Percentiles rank a stretch among this genome's conserved stretches.
Conservation (phyloP, 35 echinoderm and acorn worm species). For the Holothuria glaberrima region DNA sequence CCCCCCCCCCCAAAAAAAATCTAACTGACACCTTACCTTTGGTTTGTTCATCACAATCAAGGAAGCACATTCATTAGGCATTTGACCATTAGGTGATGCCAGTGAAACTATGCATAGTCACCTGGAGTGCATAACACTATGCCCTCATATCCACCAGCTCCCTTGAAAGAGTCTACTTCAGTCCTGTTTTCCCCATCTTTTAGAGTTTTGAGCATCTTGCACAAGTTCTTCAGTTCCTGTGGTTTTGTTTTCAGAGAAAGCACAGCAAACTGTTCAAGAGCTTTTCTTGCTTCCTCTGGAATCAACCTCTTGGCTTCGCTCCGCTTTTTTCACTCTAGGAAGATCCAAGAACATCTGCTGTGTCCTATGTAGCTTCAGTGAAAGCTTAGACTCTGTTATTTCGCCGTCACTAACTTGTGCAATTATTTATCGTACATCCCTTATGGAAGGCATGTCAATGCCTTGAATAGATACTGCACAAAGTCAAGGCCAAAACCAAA, state of each 20-base stretch:
- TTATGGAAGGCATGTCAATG: too few relatives aligned
- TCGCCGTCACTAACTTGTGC: background rate
- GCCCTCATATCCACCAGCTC: background rate
- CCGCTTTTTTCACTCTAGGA: background rate
- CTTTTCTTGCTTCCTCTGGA: background rate
- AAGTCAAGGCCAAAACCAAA: too few relatives aligned
- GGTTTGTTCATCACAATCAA: background rate
- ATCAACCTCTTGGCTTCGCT: background rate
- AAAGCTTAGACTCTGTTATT: background rate
- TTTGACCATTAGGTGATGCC: background rate
- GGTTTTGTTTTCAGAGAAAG: background rate
- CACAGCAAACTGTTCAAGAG: background rate
- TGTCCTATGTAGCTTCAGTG: background rate
- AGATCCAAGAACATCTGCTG: slow-evolving; percentile 16
- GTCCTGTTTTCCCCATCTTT: background rate
- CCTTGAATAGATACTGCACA: too few relatives aligned
- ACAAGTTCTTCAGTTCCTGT: background rate
- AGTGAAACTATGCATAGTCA: background rate
- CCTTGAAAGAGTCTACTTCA: background rate
- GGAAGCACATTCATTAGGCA: background rate
- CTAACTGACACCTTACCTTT: background rate
- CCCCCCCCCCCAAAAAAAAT: too few relatives aligned
- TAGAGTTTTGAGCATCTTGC: background rate
- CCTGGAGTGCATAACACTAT: background rate
- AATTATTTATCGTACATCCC: too few relatives aligned